Conservation (phyloP, 2,797 vertebrate genomes). For the Cynodonichthys magdalenae region DNA sequence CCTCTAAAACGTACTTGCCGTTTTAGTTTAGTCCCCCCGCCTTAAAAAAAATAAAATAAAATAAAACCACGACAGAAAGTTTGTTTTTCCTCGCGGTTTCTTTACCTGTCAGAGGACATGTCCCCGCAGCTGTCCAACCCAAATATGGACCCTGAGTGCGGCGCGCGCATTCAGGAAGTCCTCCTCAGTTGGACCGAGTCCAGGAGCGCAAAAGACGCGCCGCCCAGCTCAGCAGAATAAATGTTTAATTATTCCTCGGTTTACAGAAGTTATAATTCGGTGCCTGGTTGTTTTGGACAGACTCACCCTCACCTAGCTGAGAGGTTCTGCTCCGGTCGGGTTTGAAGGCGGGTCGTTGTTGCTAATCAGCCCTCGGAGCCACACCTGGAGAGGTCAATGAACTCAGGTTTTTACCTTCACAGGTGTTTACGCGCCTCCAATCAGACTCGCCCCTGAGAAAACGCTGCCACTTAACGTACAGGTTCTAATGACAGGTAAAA, state of each 20-base stretch:
- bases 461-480: neutral
- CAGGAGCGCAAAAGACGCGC: slow-evolving; percentile 22
- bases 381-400: slow-evolving; percentile 77
- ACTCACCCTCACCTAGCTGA: no score
- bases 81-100: neutral
- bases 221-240: slow-evolving; percentile 27
- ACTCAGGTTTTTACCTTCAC: slow-evolving; percentile 45
- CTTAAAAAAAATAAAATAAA: neutral
- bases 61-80: neutral
- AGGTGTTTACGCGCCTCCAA: slow-evolving; percentile 59
- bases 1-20: no score
- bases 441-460: slow-evolving; percentile 30
- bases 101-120: slow-evolving; percentile 51
- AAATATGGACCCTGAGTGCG: slow-evolving; percentile 27
- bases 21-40: neutral
- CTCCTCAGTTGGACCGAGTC: slow-evolving; percentile 14
- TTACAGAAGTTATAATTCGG: slow-evolving; percentile 13
- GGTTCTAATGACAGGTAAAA: neutral
- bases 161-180: slow-evolving; percentile 63
- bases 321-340: neutral
- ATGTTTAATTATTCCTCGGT: neutral
- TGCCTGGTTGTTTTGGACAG: neutral
- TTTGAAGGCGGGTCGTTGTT: no score
- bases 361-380: slow-evolving; percentile 17
- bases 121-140: slow-evolving; percentile 21